Percentiles rank a stretch among this genome's conserved stretches.
Evolutionary conservation across 1,140 invertebrate species (phyloP).

Genomic region (Ganaspis sp.): DNA sequence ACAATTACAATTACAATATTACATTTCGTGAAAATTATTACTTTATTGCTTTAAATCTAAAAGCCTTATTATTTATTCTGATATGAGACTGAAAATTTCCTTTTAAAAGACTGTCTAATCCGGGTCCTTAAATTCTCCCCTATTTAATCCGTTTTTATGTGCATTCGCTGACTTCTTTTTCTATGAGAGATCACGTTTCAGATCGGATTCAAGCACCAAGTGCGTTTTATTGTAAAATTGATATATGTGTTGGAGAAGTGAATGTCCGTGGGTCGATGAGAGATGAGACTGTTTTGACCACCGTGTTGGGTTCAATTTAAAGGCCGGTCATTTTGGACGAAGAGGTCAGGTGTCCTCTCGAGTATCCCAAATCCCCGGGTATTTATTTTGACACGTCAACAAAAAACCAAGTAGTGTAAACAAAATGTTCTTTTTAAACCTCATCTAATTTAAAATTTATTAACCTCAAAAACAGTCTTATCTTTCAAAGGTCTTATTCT

Average conservation of each 20-base stretch:
- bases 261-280: background rate
- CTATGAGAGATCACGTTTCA: background rate
- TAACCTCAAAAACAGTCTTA: background rate
- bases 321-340: background rate
- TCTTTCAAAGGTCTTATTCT: background rate
- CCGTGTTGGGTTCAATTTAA: conserved; percentile 15
- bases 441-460: background rate
- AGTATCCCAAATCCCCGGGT: background rate
- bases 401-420: background rate
- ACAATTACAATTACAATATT: no score
- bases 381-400: conserved; percentile 6
- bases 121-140: background rate
- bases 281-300: background rate
- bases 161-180: background rate
- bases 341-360: conserved; percentile 26
- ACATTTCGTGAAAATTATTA: no score
- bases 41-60: no score
- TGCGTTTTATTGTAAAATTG: background rate
- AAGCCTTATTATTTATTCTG: background rate
- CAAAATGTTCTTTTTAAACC: background rate
- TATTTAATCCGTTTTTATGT: background rate
- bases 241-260: background rate
- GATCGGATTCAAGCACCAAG: background rate
- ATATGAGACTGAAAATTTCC: background rate
- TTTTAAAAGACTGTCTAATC: conserved; percentile 2